Evolutionary conservation across 2,113 vertebrate genomes (phyloP), one percentile per base, ranked within the genome.

Genomic region (Falco punctatus): DNA sequence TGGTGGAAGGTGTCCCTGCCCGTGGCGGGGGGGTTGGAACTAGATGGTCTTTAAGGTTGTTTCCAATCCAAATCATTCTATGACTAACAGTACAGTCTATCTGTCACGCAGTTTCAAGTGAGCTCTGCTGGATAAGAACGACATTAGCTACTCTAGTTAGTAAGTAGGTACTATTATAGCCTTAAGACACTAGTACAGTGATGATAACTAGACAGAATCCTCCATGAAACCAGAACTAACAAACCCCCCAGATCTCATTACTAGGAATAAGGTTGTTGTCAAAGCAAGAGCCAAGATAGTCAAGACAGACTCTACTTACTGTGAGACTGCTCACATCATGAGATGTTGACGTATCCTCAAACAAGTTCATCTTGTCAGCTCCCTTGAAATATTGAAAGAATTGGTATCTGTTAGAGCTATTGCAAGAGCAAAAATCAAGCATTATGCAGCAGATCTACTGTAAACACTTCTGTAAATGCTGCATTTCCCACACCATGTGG

Each of bases 271-370:
- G 14, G 54, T 70, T 77, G 19, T 9, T 84, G 23, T 46, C 55
- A 66, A 79, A 69, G 13, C 22, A 65, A 72, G 15, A 57, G 2
- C 6, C 19, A 65, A 55, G 15, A 58, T 9, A 85, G 20, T 3
- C 57, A 61, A 81, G 15, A 15, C 42, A 22, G 38, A 35, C 27
- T 77, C 44, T 97, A 98, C 99, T 99, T 98, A 99, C 99, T 97
- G 98, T 98, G 72, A 98, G 98, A 97, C 98, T 98, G 97, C 93
- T 98, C 92, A 99, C 97, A 96, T 99, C 99, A 96, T 99, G 99
- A 46, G 99, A 99, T 94, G 99, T 99, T 77, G 99, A 99, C 98
- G 99, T 99, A 98, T 98, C 99, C 96, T 99, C 99, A 98, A 99
- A 99, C 90, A 99, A 98, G 96, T 99, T 98, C 97, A 98, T 98